These are phyloP conservation scores for Xenus cinereus DNA, from an alignment of 2,113 vertebrate species.

Conservation along the genomic window DNA sequence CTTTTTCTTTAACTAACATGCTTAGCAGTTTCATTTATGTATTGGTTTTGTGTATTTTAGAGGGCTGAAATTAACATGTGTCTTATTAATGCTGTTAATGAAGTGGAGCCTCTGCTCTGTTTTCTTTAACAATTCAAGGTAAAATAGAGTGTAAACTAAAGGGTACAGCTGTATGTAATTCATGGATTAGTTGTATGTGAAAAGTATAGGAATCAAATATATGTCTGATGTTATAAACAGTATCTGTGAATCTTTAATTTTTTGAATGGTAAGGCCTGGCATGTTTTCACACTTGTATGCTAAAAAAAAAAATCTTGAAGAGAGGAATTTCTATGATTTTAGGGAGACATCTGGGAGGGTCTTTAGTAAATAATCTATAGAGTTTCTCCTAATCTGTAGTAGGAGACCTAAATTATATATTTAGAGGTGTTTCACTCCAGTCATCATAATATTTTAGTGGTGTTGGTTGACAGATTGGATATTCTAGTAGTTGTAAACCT, in stretches of 20 bases:
- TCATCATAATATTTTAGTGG: fast-evolving
- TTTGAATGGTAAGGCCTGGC: not conserved
- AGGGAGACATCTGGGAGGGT: fast-evolving
- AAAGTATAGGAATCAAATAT: fast-evolving
- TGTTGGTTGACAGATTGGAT: fast-evolving
- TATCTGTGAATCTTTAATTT: fast-evolving
- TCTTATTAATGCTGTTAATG: too few species aligned
- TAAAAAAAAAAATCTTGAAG: fast-evolving
- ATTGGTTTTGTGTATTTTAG: too few species aligned
- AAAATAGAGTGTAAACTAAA: fast-evolving
- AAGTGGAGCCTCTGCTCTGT: too few species aligned
- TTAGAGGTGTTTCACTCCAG: too few species aligned
- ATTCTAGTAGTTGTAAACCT: fast-evolving
- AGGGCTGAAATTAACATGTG: too few species aligned
- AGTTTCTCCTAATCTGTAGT: fast-evolving
- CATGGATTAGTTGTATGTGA: not conserved
- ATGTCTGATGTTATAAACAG: fast-evolving
- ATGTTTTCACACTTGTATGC: fast-evolving
- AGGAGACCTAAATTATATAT: fast-evolving
- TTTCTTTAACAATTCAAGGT: not conserved
- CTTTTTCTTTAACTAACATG: too few species aligned
- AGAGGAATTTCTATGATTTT: fast-evolving
- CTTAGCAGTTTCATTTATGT: too few species aligned
- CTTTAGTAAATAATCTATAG: fast-evolving
- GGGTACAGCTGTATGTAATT: not conserved